Evolutionary conservation across 2,888 invertebrate species (phyloP), one percentile per base, ranked within the genome.

Genomic region (Hemistola chrysoprasaria): DNA sequence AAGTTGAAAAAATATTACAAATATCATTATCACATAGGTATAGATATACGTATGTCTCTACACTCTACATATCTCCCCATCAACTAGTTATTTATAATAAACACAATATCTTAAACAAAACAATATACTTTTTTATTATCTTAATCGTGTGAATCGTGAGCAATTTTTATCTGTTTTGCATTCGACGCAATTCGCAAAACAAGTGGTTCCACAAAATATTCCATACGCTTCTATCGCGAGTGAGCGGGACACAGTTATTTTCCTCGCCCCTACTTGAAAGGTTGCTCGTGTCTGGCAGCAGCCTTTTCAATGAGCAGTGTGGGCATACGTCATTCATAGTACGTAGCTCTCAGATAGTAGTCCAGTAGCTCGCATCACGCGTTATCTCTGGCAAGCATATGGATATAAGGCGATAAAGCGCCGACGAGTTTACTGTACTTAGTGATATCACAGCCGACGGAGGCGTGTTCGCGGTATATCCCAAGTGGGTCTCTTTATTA

Each of bases 311-410:
- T 69, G 78, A 71, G 76, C 72, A 73, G 67, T 65, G 59, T 59
- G 63, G 40, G 58, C 56, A 71, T 73, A 85, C 88, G 89, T 87
- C 81, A 80, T 78, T 89, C 81, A 86, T 84, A 82, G 89, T 89
- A 90, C 89, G 90, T 90, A 90, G 90, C 90, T 90, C 81, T 84
- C 76, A 79, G 86, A 89, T 72, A 71, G 73, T 72, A 76, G 86
- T 85, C 65, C 63, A 78, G 84, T 79, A 84, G 82, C 84, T 86
- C 84, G 84, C 73, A 72, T 78, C 76, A 74, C 59, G 32, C 50
- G 62, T 81, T 86, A 83, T 85, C 84, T 61, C 38, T 46, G 48
- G 59, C 67, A 57, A 66, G 69, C 75, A 71, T 70, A 76, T 75
- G 79, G 62, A 85, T 87, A 86, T 82, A 87, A 84, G 71, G 75